Percentiles rank a stretch among this genome's conserved stretches.
phyloP scores from a whole-genome alignment of 2,797 vertebrate genomes.

The Heteromormyrus szaboi region DNA sequence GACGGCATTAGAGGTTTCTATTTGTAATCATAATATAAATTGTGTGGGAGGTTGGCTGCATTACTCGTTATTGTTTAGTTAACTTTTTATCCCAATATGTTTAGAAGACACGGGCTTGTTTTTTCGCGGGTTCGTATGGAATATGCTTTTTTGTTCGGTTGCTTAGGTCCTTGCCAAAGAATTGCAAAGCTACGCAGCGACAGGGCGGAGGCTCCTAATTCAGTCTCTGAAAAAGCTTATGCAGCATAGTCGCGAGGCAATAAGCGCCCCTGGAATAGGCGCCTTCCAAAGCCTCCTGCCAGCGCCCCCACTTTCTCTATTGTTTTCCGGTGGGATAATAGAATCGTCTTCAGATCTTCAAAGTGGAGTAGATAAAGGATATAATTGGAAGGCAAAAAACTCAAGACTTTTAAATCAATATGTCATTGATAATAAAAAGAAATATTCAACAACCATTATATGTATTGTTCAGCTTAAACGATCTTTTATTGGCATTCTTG shows the following conservation, averaged over 20 bases:
- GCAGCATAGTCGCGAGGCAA: slow-evolving; percentile 50
- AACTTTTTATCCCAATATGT: not conserved
- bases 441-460: slow-evolving; percentile 53
- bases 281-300: not conserved
- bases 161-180: not conserved
- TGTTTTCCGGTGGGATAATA: slow-evolving; percentile 52
- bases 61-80: not conserved
- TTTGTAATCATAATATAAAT: not conserved
- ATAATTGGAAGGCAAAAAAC: slow-evolving; percentile 36
- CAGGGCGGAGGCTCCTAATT: not conserved
- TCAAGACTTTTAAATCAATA: slow-evolving; percentile 44
- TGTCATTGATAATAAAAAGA: slow-evolving; percentile 49
- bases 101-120: not conserved
- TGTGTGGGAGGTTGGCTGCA: not conserved
- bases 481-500: slow-evolving; percentile 48
- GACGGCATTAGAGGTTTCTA: not conserved
- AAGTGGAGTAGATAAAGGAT: slow-evolving; percentile 51
- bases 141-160: not conserved
- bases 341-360: slow-evolving; percentile 42
- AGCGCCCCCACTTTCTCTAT: slow-evolving; percentile 24
- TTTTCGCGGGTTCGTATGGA: not conserved
- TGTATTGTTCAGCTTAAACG: slow-evolving; percentile 55
- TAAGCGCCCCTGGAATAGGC: slow-evolving; percentile 44
- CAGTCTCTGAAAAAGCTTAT: not conserved
- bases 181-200: not conserved